Conservation (phyloP, 2,797 vertebrate genomes). For the Lates japonicus region DNA sequence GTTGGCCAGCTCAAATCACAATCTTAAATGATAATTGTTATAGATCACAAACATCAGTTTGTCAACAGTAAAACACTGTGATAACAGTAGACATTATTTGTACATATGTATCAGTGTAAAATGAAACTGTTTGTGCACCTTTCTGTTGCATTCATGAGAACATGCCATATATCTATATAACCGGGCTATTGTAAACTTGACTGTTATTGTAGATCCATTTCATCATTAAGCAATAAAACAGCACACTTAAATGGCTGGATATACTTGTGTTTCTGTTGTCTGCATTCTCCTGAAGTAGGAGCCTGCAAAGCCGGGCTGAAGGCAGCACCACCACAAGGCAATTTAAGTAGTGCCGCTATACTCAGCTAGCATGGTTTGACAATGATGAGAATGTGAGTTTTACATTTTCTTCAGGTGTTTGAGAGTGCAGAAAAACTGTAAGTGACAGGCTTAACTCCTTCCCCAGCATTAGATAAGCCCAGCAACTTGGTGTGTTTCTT, state of each 20-base stretch:
- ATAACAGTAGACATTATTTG: background rate
- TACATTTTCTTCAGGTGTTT: slow-evolving; percentile 77
- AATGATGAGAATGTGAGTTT: slow-evolving; percentile 81
- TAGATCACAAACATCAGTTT: too few relatives aligned
- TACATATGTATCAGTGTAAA: background rate
- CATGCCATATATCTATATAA: slow-evolving; percentile 24
- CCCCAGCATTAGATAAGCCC: slow-evolving; percentile 62
- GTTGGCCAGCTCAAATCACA: background rate
- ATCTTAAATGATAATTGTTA: too few relatives aligned
- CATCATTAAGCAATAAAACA: slow-evolving; percentile 55
- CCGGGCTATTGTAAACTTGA: slow-evolving; percentile 39
- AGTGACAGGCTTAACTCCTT: slow-evolving; percentile 72
- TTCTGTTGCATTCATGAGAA: slow-evolving; percentile 13
- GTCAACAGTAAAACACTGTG: background rate
- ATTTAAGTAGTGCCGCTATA: slow-evolving; percentile 77
- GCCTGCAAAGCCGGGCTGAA: slow-evolving; percentile 62
- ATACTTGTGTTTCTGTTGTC: slow-evolving; percentile 41
- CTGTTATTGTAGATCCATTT: slow-evolving; percentile 50
- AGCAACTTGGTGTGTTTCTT: slow-evolving; percentile 64
- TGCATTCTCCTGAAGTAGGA: slow-evolving; percentile 57
- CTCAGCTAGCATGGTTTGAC: slow-evolving; percentile 78
- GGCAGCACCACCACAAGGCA: slow-evolving; percentile 70
- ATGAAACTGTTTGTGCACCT: background rate
- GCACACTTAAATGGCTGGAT: slow-evolving; percentile 52
- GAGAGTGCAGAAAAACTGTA: slow-evolving; percentile 75